A percentile compares a stretch with the other conserved stretches of the same genome.
Evolutionary conservation across 2,797 vertebrate species (phyloP).

Genomic region (Emydoidea blandingii): DNA sequence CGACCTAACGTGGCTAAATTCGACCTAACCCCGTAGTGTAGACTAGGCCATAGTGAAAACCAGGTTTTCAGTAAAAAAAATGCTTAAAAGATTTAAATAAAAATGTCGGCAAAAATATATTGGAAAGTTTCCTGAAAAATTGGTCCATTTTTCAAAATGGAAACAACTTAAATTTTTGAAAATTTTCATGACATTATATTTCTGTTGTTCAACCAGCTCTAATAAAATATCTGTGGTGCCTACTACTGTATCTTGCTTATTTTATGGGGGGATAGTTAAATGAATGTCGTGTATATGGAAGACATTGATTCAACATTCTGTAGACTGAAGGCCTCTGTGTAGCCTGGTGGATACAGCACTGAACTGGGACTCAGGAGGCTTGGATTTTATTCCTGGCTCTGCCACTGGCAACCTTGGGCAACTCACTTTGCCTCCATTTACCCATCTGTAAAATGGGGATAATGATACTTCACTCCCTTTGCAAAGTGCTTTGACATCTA

Average conservation of each 20-base stretch:
- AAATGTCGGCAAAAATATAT: background rate
- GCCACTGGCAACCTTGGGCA: background rate
- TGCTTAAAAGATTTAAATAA: accelerated
- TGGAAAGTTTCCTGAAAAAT: background rate
- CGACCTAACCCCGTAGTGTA: too few species aligned
- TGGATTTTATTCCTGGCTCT: background rate
- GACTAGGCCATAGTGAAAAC: background rate
- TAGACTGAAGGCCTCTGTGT: background rate
- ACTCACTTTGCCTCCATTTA: background rate
- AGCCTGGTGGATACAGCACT: background rate
- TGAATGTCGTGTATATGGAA: background rate
- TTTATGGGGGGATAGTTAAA: background rate
- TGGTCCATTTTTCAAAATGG: background rate
- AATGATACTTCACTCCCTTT: background rate
- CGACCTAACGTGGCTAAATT: too few species aligned
- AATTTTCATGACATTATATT: background rate
- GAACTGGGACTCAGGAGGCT: background rate
- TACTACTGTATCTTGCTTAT: background rate
- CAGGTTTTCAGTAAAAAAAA: accelerated
- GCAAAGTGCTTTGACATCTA: background rate
- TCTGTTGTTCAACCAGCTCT: background rate
- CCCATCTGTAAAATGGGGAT: background rate
- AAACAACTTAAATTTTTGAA: background rate
- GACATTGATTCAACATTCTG: background rate
- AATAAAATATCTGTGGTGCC: background rate